Conservation (phyloP, 2,888 invertebrate species). For the Anthophora plumipes region DNA sequence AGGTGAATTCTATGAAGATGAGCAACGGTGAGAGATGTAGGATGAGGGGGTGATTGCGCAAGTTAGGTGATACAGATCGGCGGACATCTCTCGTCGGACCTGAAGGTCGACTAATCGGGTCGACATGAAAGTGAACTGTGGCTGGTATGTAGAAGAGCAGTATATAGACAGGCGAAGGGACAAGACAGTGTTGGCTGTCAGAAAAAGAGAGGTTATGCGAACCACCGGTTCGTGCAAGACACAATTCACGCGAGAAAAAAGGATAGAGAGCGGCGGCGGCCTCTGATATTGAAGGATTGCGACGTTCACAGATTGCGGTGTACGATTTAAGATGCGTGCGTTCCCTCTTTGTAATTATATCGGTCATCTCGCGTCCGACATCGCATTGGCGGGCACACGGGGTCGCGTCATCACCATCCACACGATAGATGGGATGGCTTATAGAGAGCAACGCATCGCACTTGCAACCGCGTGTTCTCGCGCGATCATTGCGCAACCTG, state of each 20-base stretch:
- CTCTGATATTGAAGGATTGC: conserved; percentile 33
- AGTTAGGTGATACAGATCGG: conserved; percentile 77
- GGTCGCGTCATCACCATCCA: conserved; percentile 59
- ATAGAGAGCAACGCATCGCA: conserved; percentile 66
- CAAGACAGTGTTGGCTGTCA: not conserved
- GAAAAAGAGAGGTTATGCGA: conserved; percentile 31
- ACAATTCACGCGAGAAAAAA: not conserved
- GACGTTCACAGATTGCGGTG: not conserved
- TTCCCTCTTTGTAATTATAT: conserved; percentile 69
- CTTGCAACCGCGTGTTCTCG: conserved; percentile 53
- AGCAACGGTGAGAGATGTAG: conserved; percentile 48
- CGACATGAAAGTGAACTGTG: conserved; percentile 76
- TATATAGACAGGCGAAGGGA: conserved; percentile 32
- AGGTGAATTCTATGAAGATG: conserved; percentile 47
- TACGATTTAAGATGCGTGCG: conserved; percentile 36
- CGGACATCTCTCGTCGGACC: conserved; percentile 67
- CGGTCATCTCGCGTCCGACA: conserved; percentile 59
- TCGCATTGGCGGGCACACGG: conserved; percentile 37
- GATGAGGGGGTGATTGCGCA: conserved; percentile 62
- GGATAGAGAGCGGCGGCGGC: conserved; percentile 9
- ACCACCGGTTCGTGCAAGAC: not conserved
- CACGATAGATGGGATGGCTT: conserved; percentile 47
- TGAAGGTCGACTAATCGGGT: conserved; percentile 80
- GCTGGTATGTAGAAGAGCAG: conserved; percentile 24
- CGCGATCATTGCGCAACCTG: conserved; percentile 59